Evolutionary conservation across 2,113 vertebrate species (phyloP).

Genomic region (Pelvicachromis taeniatus): DNA sequence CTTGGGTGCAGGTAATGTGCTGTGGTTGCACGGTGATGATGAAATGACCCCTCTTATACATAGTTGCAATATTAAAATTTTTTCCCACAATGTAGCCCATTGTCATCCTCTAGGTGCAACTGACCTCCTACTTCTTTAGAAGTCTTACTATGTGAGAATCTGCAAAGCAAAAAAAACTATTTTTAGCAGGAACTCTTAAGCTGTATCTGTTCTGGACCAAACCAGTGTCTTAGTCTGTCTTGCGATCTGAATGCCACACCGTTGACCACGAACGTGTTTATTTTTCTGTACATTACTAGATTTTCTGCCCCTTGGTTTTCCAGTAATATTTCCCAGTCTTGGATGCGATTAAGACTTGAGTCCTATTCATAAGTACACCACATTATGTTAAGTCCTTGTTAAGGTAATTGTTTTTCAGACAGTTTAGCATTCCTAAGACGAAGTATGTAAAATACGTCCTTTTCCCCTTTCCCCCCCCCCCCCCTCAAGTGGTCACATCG

Average conservation of each 20-base stretch:
- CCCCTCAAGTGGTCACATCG: neutral
- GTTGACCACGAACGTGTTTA: neutral
- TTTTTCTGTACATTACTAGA: constrained; percentile 12
- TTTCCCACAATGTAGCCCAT: neutral
- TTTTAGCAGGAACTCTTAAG: neutral
- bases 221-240: neutral
- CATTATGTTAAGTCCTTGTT: constrained; percentile 37
- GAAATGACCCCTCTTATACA: neutral
- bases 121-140: neutral
- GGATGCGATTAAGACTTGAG: neutral
- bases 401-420: constrained; percentile 6
- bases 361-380: too few relatives aligned
- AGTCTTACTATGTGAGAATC: constrained; percentile 1
- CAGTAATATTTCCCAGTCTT: neutral
- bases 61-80: neutral
- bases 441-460: constrained; percentile 7
- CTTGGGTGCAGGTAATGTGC: constrained; percentile 1
- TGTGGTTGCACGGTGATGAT: neutral
- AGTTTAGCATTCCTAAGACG: constrained; percentile 25
- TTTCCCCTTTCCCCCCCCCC: neutral
- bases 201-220: neutral
- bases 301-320: constrained; percentile 8
- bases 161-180: constrained; percentile 5
- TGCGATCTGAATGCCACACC: neutral
- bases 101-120: neutral